Base-by-base conservation (phyloP, 2,113 vertebrate species). In the Scophthalmus maximus region DNA sequence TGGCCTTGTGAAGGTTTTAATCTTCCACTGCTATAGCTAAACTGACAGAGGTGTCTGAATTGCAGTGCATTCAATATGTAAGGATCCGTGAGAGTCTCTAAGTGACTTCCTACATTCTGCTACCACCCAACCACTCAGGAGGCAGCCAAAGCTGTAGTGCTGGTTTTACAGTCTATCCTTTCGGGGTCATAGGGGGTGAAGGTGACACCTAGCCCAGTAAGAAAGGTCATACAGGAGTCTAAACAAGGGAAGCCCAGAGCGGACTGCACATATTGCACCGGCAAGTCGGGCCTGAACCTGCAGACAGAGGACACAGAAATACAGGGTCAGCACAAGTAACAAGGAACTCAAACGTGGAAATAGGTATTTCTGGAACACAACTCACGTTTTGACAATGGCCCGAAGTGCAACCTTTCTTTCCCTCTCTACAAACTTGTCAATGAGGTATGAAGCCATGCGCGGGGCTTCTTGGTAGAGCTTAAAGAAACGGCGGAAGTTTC, bases 311-410 rank as follows among this genome's bases (percentile, higher is more conserved):
- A 77, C 61, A 46, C 1, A 68, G 14, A 74, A 2, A 2, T 1
- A 50, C 9, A 34, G 4, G 3, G 47, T 84, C 34, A 78, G 61
- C 0, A 1, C 6, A 9, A 18, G n/a, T 27, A 8, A 23, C 5
- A 1, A 49, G 14, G 1, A 25, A 1, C 7, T 1, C 10, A 61
- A 3, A 51, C 53, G 32, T 44, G 4, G 0, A 20, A 27, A 55
- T 2, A n/a, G 7, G 29, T 10, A 11, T 34, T 15, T 22, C 8
- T 26, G 47, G 23, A 34, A 26, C 1, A 3, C 1, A n/a, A 94
- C 96, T 94, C 94, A 97, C 96, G 96, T 94, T 96, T 97, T 97
- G 73, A 97, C 89, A 84, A 97, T 96, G 62, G 96, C 95, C 90
- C 94, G 94, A 87, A 97, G 94, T 17, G 96, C 96, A 0, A 90